A percentile compares a stretch with the other conserved stretches of the same genome.
Evolutionary conservation across 1,140 invertebrate species (phyloP).

Genomic region (Zaprionus inermis): DNA sequence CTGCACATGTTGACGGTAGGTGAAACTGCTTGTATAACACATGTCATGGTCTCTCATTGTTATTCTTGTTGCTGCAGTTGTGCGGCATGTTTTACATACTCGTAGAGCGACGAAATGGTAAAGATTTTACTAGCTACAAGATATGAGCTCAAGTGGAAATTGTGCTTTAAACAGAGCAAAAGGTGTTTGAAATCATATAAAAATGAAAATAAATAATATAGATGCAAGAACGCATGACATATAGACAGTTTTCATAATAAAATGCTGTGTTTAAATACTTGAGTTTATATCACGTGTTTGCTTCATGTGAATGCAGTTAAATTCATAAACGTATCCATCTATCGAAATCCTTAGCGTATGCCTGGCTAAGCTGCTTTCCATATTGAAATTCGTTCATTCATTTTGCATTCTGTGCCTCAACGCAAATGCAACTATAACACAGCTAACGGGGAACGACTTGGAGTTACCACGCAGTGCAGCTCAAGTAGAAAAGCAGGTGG

Average conservation of each 20-base stretch:
- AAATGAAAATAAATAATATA: too few relatives aligned
- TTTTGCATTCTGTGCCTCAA: neutral
- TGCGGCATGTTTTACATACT: conserved; percentile 41
- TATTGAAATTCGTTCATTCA: conserved; percentile 2
- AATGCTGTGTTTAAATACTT: too few relatives aligned
- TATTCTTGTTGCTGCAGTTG: conserved; percentile 12
- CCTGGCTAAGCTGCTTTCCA: conserved; percentile 1
- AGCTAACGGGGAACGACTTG: neutral
- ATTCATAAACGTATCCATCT: neutral
- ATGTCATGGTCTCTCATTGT: conserved; percentile 21
- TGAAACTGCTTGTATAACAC: conserved; percentile 36
- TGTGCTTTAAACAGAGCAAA: neutral
- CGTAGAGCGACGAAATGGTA: conserved; percentile 20
- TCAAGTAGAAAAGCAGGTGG: neutral
- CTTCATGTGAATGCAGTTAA: neutral
- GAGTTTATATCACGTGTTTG: too few relatives aligned
- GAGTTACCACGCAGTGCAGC: neutral
- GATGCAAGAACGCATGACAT: too few relatives aligned
- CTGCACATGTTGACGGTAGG: conserved; percentile 29
- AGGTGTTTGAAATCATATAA: neutral
- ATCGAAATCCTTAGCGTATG: neutral
- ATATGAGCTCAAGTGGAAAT: neutral
- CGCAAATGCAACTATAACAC: neutral
- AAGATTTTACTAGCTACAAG: neutral
- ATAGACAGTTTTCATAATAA: too few relatives aligned